Percentiles rank a stretch among this genome's conserved stretches.
Conservation (phyloP, 2,113 vertebrate genomes). For the Lontra canadensis region DNA sequence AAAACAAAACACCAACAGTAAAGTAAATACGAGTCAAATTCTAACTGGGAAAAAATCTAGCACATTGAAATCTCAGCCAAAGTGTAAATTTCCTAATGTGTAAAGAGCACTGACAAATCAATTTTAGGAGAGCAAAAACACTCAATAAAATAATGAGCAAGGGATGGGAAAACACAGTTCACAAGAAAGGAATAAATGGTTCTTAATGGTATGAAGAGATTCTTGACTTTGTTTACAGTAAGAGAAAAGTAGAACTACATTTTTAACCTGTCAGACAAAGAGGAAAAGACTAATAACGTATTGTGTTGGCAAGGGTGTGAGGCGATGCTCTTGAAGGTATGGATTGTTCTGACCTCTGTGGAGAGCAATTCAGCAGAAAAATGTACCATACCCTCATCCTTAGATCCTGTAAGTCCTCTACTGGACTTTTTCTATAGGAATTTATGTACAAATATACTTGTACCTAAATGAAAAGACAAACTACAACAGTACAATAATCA, state of each 20-base stretch:
- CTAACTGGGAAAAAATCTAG: background rate
- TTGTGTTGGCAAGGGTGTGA: background rate
- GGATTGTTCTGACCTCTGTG: background rate
- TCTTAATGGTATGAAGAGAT: background rate
- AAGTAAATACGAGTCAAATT: background rate
- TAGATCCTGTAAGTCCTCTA: background rate
- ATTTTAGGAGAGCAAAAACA: slow-evolving; percentile 8
- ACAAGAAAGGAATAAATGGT: slow-evolving; percentile 4
- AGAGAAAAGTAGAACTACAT: background rate
- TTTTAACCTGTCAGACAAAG: background rate
- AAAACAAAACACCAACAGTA: background rate
- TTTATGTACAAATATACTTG: background rate
- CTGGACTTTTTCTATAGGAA: background rate
- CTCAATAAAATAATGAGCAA: background rate
- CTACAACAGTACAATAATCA: background rate
- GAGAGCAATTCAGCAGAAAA: background rate
- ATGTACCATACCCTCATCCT: background rate
- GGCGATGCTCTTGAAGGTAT: background rate
- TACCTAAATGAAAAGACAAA: background rate
- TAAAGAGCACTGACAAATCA: background rate
- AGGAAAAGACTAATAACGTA: background rate
- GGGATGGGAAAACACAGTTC: background rate
- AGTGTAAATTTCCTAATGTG: background rate
- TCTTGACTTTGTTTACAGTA: background rate
- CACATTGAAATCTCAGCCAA: background rate